Conservation (phyloP, 2,113 vertebrate genomes). For the Sphaerodactylus townsendi region DNA sequence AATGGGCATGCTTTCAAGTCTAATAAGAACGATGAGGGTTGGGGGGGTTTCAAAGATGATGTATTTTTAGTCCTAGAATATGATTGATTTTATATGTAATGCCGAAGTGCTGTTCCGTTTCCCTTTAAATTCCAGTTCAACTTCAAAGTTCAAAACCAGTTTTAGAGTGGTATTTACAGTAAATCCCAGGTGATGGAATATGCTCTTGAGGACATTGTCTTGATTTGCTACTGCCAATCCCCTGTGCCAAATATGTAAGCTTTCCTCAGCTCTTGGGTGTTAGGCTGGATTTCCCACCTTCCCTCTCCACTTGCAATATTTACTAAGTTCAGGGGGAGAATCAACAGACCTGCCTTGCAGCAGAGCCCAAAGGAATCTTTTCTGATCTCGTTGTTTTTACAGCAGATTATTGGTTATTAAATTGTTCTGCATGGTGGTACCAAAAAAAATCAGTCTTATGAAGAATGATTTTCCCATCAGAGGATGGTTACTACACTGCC, state of each 20-base stretch:
- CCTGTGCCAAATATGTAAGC: not conserved
- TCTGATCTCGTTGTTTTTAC: not conserved
- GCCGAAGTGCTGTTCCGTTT: slow-evolving; percentile 29
- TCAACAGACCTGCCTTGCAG: not conserved
- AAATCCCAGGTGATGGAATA: slow-evolving; percentile 14
- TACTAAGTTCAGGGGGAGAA: not conserved
- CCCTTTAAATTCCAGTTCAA: slow-evolving; percentile 40
- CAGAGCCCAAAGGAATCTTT: not conserved
- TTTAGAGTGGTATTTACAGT: not conserved
- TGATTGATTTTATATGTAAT: slow-evolving; percentile 50
- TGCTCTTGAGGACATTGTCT: not conserved
- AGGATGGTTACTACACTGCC: not conserved
- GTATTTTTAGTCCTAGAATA: slow-evolving; percentile 54
- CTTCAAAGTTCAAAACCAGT: slow-evolving; percentile 27
- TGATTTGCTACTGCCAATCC: slow-evolving; percentile 2
- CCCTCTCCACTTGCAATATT: not conserved
- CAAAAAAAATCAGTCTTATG: not conserved
- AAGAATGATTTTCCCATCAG: not conserved
- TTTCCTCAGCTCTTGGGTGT: not conserved
- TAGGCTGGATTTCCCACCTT: not conserved
- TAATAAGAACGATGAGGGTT: slow-evolving; percentile 45
- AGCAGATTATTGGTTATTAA: slow-evolving; percentile 16
- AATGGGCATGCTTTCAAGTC: slow-evolving; percentile 56
- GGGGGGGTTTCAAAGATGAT: slow-evolving; percentile 53
- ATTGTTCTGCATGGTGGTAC: not conserved